These are phyloP conservation scores for Drosophila melanogaster DNA, from an alignment of 1,140 invertebrate genomes.

Conservation along the genomic window DNA sequence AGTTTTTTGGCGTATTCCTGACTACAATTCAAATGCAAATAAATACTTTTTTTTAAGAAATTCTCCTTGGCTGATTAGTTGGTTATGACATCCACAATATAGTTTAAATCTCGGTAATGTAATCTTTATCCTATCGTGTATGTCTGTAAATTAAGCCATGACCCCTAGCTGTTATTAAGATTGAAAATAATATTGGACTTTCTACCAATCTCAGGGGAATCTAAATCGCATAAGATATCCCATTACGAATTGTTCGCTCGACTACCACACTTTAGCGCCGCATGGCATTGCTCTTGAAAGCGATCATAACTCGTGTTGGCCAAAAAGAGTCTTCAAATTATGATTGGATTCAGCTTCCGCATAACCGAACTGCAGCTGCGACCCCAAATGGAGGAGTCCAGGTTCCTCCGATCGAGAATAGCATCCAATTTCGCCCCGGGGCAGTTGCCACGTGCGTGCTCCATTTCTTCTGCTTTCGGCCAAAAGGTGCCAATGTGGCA, in stretches of 20 bases:
- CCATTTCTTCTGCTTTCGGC: slow-evolving; percentile 58
- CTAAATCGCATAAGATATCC: slow-evolving; percentile 26
- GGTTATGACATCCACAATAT: no score
- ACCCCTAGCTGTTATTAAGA: not conserved
- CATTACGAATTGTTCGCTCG: slow-evolving; percentile 12
- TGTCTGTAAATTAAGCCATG: not conserved
- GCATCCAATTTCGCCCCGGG: slow-evolving; percentile 66
- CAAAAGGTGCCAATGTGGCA: slow-evolving; percentile 81
- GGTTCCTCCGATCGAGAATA: slow-evolving; percentile 4
- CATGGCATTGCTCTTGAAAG: slow-evolving; percentile 39
- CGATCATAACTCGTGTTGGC: slow-evolving; percentile 22
- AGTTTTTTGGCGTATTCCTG: not conserved
- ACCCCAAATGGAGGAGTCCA: slow-evolving; percentile 39
- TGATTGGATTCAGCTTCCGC: slow-evolving; percentile 55
- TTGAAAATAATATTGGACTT: slow-evolving; percentile 7
- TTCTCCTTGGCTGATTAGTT: not conserved
- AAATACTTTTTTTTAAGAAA: not conserved
- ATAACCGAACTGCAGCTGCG: slow-evolving; percentile 56
- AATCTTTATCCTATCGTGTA: not conserved
- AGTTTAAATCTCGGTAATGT: not conserved
- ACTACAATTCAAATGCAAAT: not conserved
- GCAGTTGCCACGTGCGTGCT: slow-evolving; percentile 72
- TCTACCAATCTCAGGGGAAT: slow-evolving; percentile 1
- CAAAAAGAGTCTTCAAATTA: slow-evolving; percentile 49
- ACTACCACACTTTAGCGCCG: slow-evolving; percentile 9